Evolutionary conservation across 2,113 vertebrate species (phyloP).

Genomic region (Scytalopus superciliaris): DNA sequence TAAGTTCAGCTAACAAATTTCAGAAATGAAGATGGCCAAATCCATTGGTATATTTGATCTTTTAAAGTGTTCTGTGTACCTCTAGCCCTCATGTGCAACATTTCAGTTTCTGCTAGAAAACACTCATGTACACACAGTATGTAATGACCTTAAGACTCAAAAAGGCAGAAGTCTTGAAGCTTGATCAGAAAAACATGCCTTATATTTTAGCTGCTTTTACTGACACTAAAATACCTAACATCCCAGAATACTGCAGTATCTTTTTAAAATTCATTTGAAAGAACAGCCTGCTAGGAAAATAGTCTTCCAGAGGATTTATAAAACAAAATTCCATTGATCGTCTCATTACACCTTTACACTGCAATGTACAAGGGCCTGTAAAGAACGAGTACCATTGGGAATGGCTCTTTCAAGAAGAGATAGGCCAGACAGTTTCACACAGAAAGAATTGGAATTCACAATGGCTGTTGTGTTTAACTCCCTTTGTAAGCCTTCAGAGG

Average conservation of each 20-base stretch:
- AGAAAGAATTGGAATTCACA: background rate
- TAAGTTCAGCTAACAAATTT: background rate
- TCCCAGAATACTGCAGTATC: background rate
- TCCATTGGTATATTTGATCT: background rate
- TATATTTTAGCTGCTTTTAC: background rate
- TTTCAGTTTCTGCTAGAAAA: background rate
- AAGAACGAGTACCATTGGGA: background rate
- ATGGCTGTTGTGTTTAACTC: background rate
- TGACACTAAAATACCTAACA: background rate
- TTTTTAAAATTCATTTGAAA: background rate
- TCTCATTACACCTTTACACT: background rate
- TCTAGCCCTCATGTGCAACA: background rate
- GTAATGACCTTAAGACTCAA: background rate
- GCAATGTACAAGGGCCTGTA: background rate
- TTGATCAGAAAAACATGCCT: background rate
- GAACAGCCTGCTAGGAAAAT: background rate
- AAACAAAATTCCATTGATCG: background rate
- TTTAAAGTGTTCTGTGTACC: background rate
- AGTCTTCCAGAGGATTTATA: background rate
- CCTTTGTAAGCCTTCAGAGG: background rate
- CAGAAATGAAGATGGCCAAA: background rate
- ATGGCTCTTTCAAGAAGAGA: background rate
- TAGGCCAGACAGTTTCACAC: background rate
- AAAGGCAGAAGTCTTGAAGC: background rate
- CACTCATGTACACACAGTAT: accelerated